Evolutionary conservation across 2,888 invertebrate genomes (phyloP), one percentile per base, ranked within the genome.

Genomic region (Netelia fuscicornis): DNA sequence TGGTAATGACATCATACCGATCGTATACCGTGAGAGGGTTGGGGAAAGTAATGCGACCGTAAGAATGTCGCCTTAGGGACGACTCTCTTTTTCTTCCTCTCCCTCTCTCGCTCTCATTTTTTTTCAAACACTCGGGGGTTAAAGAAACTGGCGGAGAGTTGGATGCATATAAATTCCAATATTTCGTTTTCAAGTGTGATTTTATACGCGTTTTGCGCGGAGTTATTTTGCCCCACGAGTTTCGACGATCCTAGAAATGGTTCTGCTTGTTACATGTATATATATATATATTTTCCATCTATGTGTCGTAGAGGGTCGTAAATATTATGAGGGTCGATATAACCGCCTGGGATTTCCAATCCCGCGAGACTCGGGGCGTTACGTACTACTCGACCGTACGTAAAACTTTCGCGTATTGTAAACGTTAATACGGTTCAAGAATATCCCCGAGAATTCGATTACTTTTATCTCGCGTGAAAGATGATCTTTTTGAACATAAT

Each of bases 301-400:
- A 10, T 11, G 1, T 10, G 20, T 85, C 88, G 88, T 89, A 87
- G 88, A 86, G 87, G 88, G 89, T 91, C 91, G 91, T 92, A 92
- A 91, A 92, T 92, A 92, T 92, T 91, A 92, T 90, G 92, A 90
- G 92, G 91, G 92, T 91, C 91, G 92, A 92, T 92, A 91, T 90
- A 91, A 91, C 91, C 91, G 92, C 91, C 91, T 89, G 92, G 92
- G 92, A 92, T 92, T 91, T 87, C 88, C 88, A 80, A 87, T 88
- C 90, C 89, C 90, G 77, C 78, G 89, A 88, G 86, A 84, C 87
- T 62, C 83, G 65, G 67, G 82, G 77, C 76, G 72, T 81, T 74
- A 65, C 81, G 74, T 60, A 67, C 68, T 67, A 76, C 52, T 75
- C 81, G 25, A 54, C 81, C 62, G 67, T 81, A 81, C 62, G 60